Evolutionary conservation across 2,113 vertebrate genomes (phyloP).

Genomic region (Suricata suricatta): DNA sequence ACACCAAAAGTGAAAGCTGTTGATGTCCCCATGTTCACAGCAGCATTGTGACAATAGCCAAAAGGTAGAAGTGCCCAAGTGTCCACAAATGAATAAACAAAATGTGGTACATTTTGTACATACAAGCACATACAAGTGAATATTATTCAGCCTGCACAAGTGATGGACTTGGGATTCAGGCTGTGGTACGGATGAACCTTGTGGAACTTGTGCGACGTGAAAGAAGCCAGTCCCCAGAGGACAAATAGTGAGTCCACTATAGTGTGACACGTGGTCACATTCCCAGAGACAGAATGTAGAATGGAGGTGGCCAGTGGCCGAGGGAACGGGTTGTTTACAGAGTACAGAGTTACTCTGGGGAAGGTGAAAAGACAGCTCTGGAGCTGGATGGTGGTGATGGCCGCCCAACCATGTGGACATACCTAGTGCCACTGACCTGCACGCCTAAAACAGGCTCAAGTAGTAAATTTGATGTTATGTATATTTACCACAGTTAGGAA

Average conservation of each 20-base stretch:
- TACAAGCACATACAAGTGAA: not conserved
- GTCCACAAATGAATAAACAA: not conserved
- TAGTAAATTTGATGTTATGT: not conserved
- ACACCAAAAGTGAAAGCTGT: not conserved
- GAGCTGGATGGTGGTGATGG: not conserved
- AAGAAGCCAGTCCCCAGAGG: not conserved
- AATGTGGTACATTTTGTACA: not conserved
- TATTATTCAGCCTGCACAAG: not conserved
- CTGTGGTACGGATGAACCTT: not conserved
- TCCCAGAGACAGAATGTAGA: not conserved
- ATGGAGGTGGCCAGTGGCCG: not conserved
- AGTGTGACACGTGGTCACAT: not conserved
- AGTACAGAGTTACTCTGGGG: not conserved
- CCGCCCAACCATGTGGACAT: not conserved
- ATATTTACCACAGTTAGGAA: not conserved
- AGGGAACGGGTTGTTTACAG: not conserved
- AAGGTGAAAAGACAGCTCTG: not conserved
- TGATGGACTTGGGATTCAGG: not conserved
- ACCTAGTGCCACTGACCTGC: not conserved
- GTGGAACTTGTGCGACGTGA: not conserved
- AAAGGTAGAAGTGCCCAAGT: not conserved
- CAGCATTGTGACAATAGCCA: not conserved
- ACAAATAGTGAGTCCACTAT: not conserved
- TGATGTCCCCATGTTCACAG: not conserved
- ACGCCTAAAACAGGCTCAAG: not conserved